Evolutionary conservation across 2,888 invertebrate species (phyloP).

Genomic region (Tipula lateralis): DNA sequence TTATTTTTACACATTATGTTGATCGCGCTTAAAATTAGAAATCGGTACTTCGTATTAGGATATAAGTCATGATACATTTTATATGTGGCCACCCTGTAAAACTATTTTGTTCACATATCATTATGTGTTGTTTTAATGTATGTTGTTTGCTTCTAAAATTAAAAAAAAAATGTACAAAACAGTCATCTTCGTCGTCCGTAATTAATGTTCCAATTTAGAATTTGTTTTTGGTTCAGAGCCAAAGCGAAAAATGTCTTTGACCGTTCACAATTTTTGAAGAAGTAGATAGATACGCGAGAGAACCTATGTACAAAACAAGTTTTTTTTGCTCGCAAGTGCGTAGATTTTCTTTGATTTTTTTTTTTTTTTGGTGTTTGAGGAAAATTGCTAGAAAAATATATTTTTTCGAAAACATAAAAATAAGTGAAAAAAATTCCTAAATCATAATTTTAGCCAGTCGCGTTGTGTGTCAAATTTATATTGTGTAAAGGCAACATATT

Average conservation of each 20-base stretch:
- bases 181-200: constrained; percentile 24
- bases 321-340: neutral
- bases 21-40: neutral
- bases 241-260: constrained; percentile 24
- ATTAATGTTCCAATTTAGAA: constrained; percentile 24
- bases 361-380: neutral
- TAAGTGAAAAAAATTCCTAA: neutral
- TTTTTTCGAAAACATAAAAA: neutral
- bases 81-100: neutral
- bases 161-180: constrained; percentile 20
- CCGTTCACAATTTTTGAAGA: constrained; percentile 13
- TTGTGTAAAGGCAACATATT: neutral
- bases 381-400: neutral
- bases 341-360: neutral
- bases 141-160: constrained; percentile 19
- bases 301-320: neutral
- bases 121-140: constrained; percentile 24
- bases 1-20: neutral
- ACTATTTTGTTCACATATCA: constrained; percentile 2
- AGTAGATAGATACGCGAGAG: neutral
- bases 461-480: neutral
- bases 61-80: constrained; percentile 8
- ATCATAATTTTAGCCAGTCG: neutral
- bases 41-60: neutral
- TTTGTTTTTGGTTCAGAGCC: constrained; percentile 11